Base-by-base conservation (phyloP, 2,888 invertebrate species). In the Drosophila mimetica region DNA sequence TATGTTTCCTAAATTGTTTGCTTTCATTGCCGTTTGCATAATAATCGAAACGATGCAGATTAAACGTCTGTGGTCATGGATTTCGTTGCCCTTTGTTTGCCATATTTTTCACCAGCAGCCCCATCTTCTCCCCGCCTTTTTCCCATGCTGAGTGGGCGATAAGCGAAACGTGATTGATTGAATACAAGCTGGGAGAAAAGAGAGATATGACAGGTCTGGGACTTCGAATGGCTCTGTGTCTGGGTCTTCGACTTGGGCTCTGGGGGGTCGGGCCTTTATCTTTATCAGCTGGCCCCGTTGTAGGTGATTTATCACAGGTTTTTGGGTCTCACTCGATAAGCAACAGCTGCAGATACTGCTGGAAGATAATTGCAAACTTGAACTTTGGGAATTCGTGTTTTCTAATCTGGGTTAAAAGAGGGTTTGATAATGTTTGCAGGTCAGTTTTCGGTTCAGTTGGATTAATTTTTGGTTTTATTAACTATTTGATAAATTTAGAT, bases 21-120 rank as follows among this genome's bases (percentile, higher is more conserved):
- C 48, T 42, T 48, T 22, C 42, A 28, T 80, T 74, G 34, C 44
- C 48, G 52, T 70, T 86, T 79, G 83, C 79, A 83, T 86, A 79
- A 86, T 60, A 37, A 71, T 64, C 66, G 64, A 52, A 52, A 37
- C 13, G 36, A 16, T 52, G 66, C 66, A 30, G 64, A 65, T 64
- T 52, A 42, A 59, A 59, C 55, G 77, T 67, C 79, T 66, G 65
- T 65, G 73, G 73, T 70, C 79, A 70, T 65, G 78, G 51, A 47
- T 30, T 51, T 41, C 34, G 41, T 54, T 52, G 66, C 41, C 70
- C 46, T 64, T 65, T 64, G 66, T 44, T 25, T 52, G 20, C 13
- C 53, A 65, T 44, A 64, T 25, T 64, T 44, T 65, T 30, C 30
- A 11, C n/a, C 41, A 37, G 34, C 64, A 63, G 39, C 46, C 20